phyloP scores from a whole-genome alignment of 2,797 vertebrate species.

The Enteromius mattozi region DNA sequence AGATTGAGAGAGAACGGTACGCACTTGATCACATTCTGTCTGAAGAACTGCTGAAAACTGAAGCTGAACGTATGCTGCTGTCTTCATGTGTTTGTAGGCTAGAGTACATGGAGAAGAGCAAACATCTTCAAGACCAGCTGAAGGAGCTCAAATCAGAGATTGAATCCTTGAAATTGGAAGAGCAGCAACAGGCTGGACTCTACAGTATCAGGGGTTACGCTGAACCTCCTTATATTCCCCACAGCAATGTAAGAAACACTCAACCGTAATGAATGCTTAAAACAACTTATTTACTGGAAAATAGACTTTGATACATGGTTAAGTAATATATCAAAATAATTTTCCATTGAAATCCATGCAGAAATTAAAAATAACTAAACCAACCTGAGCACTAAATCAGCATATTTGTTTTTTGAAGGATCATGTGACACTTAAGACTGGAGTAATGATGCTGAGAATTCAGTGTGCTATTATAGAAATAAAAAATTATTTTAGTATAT shows the following conservation, averaged over 20 bases:
- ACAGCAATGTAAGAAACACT: conserved; percentile 79
- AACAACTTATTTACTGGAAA: not conserved
- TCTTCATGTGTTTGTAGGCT: conserved; percentile 71
- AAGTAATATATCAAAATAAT: not conserved
- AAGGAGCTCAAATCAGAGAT: conserved; percentile 93
- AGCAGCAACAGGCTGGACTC: conserved; percentile 81
- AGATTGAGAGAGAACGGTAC: conserved; percentile 92
- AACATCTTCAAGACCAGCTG: conserved; percentile 90
- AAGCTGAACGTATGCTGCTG: not conserved
- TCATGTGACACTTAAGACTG: not conserved
- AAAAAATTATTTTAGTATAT: no score
- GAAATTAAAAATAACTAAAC: no score
- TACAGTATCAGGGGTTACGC: conserved; percentile 76
- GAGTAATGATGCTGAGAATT: not conserved
- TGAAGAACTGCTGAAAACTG: not conserved
- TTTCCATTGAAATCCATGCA: not conserved
- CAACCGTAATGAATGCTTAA: not conserved
- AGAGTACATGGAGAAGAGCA: conserved; percentile 94
- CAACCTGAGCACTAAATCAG: not conserved
- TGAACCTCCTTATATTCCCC: conserved; percentile 80
- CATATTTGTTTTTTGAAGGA: not conserved
- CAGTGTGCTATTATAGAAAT: no score
- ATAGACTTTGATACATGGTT: not conserved
- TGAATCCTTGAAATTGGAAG: conserved; percentile 89
- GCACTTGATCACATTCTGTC: conserved; percentile 1